Evolutionary conservation across 2,797 vertebrate species (phyloP), one percentile per base, ranked within the genome.

Genomic region (Carcharodon carcharias): DNA sequence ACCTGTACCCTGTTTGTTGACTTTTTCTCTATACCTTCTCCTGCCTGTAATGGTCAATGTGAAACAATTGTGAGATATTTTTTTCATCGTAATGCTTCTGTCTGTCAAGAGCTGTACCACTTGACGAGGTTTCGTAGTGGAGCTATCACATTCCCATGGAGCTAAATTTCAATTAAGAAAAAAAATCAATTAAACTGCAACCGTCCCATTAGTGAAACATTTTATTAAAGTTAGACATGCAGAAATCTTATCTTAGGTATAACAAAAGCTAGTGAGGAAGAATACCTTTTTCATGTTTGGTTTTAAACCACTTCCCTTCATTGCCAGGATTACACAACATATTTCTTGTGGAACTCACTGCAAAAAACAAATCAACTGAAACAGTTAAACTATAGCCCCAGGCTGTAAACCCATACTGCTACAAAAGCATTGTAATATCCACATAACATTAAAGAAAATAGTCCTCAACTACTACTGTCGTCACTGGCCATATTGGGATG

Each of bases 181-280:
- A 67, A 93, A 65, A 93, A 21, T 65, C 91, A 93, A 67, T 67
- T 93, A 67, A 91, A 12, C 63, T n/a, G 67, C 91, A 93, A 93
- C 40, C 16, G 65, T 65, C 12, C 61, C n/a, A 91, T 35, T 7
- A 67, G 91, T 65, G n/a, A 67, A 67, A 40, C 21, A 65, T 93
- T 45, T 93, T 65, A 67, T 67, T n/a, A 63, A 65, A 45, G 61
- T 93, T 93, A 93, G 6, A 93, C 16, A 26, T 93, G 61, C 9
- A 28, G 21, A 45, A 45, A 26, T 93, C 2, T 93, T 93, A 93
- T 4, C 61, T 63, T 23, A 45, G 40, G 63, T 93, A 45, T 9
- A 45, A 26, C 63, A 45, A 65, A 65, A 93, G 3, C 8, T 3
- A 93, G 67, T 89, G 50, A 56, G 23, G 21, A 93, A 45, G 1